phyloP scores from a whole-genome alignment of 2,113 vertebrate genomes.

The Laterallus jamaicensis region DNA sequence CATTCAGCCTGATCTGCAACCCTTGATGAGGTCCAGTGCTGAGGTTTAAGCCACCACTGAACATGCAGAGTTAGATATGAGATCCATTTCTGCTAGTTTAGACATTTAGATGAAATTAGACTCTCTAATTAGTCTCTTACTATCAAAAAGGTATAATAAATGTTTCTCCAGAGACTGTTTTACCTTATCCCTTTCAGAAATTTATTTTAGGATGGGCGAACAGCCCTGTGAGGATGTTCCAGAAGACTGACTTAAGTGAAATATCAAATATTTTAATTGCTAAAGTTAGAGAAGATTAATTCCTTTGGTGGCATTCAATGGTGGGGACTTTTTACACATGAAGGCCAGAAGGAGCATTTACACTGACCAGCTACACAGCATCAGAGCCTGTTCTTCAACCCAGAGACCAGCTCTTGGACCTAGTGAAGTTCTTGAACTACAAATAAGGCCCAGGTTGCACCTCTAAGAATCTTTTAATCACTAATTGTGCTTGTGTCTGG shows the following conservation, averaged over 20 bases:
- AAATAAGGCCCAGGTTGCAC: neutral
- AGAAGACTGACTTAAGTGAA: neutral
- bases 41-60: neutral
- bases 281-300: neutral
- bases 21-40: neutral
- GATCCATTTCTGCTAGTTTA: neutral
- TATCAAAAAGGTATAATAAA: neutral
- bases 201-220: neutral
- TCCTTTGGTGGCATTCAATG: neutral
- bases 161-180: neutral
- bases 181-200: neutral
- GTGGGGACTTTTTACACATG: neutral
- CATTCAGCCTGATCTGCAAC: neutral
- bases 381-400: neutral
- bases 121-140: neutral
- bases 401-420: neutral
- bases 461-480: neutral
- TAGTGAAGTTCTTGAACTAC: neutral
- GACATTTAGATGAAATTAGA: neutral
- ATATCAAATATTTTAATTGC: neutral
- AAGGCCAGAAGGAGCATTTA: neutral
- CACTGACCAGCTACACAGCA: neutral
- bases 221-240: neutral
- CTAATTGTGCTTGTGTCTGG: neutral
- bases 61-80: neutral